A percentile compares a stretch with the other conserved stretches of the same genome.
Evolutionary conservation across 2,888 invertebrate genomes (phyloP).

Genomic region (Yponomeuta evonymella): DNA sequence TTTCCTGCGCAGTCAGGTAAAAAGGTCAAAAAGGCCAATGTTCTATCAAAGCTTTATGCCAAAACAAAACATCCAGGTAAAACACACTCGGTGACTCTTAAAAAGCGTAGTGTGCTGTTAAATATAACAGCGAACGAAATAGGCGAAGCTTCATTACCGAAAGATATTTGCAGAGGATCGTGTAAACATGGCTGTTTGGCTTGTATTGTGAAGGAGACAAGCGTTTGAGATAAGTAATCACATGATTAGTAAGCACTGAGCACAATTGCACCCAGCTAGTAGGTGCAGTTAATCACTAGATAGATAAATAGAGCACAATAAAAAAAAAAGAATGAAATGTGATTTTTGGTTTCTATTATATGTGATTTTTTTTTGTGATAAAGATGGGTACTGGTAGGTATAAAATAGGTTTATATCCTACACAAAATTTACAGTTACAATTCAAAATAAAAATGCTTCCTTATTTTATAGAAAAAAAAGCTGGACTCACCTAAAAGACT

Average conservation of each 20-base stretch:
- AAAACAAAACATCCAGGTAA: neutral
- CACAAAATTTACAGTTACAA: too few relatives aligned
- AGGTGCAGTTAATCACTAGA: too few relatives aligned
- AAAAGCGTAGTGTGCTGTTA: neutral
- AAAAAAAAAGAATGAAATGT: too few relatives aligned
- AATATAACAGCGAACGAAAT: neutral
- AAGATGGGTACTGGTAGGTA: too few relatives aligned
- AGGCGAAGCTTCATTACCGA: constrained; percentile 32
- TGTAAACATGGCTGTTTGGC: constrained; percentile 30
- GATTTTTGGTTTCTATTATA: too few relatives aligned
- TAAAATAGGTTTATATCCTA: too few relatives aligned
- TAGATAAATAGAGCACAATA: too few relatives aligned
- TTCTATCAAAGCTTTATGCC: neutral
- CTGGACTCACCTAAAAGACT: too few relatives aligned
- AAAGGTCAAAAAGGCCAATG: neutral
- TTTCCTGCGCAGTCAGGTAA: neutral
- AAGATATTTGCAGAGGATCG: constrained; percentile 44
- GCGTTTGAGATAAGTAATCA: neutral
- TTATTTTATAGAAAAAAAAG: too few relatives aligned
- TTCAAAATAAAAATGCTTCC: too few relatives aligned
- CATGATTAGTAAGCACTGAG: neutral
- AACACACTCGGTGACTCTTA: neutral
- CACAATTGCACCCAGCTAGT: too few relatives aligned
- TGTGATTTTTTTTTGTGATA: too few relatives aligned
- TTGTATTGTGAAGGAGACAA: neutral